Conservation (phyloP, 2,113 vertebrate genomes). For the Nipponia nippon region DNA sequence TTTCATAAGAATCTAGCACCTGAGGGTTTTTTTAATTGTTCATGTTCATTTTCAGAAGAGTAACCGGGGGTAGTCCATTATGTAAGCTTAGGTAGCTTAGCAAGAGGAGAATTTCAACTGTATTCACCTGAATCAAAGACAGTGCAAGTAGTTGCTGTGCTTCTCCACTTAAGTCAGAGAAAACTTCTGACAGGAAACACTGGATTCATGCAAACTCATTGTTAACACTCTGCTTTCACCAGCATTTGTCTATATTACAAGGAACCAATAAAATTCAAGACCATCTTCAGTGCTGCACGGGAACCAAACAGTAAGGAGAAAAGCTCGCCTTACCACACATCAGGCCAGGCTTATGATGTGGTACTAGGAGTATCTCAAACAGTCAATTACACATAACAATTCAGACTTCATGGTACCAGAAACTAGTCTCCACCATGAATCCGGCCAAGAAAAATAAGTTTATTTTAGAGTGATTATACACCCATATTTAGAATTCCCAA, state of each 20-base stretch:
- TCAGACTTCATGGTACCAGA: neutral
- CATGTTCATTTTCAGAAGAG: neutral
- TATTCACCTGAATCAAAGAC: neutral
- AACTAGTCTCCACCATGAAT: neutral
- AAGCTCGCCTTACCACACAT: neutral
- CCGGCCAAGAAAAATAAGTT: neutral
- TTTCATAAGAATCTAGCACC: neutral
- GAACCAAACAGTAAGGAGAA: neutral
- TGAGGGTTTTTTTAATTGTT: neutral
- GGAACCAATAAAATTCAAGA: neutral
- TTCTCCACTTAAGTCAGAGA: neutral
- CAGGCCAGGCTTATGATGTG: neutral
- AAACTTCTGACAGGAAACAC: neutral
- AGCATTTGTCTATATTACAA: neutral
- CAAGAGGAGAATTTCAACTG: neutral
- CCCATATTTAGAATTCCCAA: neutral
- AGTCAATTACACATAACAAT: neutral
- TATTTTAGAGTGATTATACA: neutral
- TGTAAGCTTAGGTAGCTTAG: neutral
- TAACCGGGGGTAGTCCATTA: fast-evolving
- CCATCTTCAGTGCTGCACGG: neutral
- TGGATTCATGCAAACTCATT: neutral
- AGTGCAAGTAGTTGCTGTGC: neutral
- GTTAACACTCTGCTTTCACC: neutral
- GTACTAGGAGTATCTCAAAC: neutral